phyloP scores from a whole-genome alignment of 2,888 invertebrate genomes.

The Cryptocephalus moraei region DNA sequence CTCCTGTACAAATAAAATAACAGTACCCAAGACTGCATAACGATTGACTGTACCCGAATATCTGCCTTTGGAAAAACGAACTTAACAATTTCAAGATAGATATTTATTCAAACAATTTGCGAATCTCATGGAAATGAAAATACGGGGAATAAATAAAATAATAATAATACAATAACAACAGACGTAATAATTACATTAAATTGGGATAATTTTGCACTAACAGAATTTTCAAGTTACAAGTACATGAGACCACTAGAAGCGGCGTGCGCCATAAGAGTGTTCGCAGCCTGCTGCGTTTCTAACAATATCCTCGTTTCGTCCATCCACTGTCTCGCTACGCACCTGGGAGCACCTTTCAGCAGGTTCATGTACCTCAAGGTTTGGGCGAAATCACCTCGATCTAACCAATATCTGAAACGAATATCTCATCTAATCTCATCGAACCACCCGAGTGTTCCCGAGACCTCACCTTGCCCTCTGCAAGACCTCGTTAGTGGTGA shows the following conservation, averaged over 20 bases:
- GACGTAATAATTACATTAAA: too few relatives aligned
- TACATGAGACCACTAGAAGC: slow-evolving; percentile 60
- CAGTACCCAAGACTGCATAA: too few relatives aligned
- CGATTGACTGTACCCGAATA: too few relatives aligned
- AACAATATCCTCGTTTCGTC: slow-evolving; percentile 70
- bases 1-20: too few relatives aligned
- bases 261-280: slow-evolving; percentile 82
- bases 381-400: slow-evolving; percentile 76
- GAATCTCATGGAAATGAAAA: too few relatives aligned
- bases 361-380: slow-evolving; percentile 81
- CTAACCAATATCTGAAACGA: slow-evolving; percentile 66
- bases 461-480: slow-evolving; percentile 68
- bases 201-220: too few relatives aligned
- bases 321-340: slow-evolving; percentile 80
- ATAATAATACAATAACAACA: too few relatives aligned
- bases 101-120: too few relatives aligned
- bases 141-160: too few relatives aligned
- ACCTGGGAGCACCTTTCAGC: slow-evolving; percentile 77
- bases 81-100: too few relatives aligned
- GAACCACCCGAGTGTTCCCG: neutral
- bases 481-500: slow-evolving; percentile 83
- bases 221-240: slow-evolving; percentile 17
- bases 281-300: slow-evolving; percentile 85
- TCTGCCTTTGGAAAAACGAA: too few relatives aligned
- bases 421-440: neutral